A percentile compares a stretch with the other conserved stretches of the same genome.
These are phyloP conservation scores for Nomada ferruginata DNA, from an alignment of 2,888 invertebrate species.

Conservation along the genomic window DNA sequence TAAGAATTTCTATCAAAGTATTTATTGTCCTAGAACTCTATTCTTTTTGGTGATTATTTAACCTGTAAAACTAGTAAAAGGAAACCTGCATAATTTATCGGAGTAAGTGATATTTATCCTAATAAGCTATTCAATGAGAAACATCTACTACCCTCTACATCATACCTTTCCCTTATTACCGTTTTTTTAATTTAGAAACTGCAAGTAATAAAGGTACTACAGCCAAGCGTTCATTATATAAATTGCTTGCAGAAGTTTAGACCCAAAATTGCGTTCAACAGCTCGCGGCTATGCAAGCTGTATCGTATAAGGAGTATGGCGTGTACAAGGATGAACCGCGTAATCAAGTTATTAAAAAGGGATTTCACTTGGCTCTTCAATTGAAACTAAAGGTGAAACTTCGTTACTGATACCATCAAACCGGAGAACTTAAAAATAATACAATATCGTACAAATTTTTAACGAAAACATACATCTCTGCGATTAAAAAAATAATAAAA, in stretches of 20 bases:
- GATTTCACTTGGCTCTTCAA: not conserved
- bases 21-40: too few relatives aligned
- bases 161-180: too few relatives aligned
- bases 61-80: too few relatives aligned
- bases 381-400: not conserved
- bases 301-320: not conserved
- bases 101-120: too few relatives aligned
- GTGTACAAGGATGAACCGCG: not conserved
- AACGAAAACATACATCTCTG: too few relatives aligned
- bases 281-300: not conserved
- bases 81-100: too few relatives aligned
- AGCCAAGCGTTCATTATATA: conserved; percentile 4
- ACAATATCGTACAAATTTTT: too few relatives aligned
- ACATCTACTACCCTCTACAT: too few relatives aligned
- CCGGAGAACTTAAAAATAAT: too few relatives aligned
- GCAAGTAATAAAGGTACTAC: not conserved
- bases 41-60: too few relatives aligned
- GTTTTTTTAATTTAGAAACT: not conserved
- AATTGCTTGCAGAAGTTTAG: conserved; percentile 9
- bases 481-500: not conserved
- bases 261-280: conserved; percentile 9
- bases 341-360: not conserved
- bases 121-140: too few relatives aligned
- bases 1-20: too few relatives aligned
- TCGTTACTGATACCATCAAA: not conserved